These are phyloP conservation scores for Cotesia vestalis DNA, from an alignment of 1,140 invertebrate species.

Conservation along the genomic window DNA sequence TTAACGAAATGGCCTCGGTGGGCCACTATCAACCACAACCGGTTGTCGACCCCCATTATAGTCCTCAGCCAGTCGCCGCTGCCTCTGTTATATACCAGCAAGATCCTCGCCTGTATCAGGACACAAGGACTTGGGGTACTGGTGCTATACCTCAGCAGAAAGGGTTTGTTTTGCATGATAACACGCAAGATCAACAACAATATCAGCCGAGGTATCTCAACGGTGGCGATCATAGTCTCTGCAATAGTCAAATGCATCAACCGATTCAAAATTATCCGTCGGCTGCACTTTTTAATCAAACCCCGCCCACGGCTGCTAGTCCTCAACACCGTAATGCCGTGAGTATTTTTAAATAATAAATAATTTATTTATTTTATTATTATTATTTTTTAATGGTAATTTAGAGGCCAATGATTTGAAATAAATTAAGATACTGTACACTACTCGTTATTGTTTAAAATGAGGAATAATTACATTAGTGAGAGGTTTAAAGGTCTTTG, in stretches of 20 bases:
- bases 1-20: constrained; percentile 61
- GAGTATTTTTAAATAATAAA: constrained; percentile 42
- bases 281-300: constrained; percentile 63
- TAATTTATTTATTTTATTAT: background rate
- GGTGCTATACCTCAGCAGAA: constrained; percentile 55
- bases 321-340: constrained; percentile 65
- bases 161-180: constrained; percentile 63
- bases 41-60: constrained; percentile 54
- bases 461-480: background rate
- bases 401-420: no score
- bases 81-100: constrained; percentile 56
- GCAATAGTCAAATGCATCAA: constrained; percentile 64
- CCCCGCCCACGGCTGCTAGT: constrained; percentile 63
- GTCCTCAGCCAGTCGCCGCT: constrained; percentile 45
- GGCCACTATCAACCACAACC: constrained; percentile 53
- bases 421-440: no score
- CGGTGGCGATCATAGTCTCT: constrained; percentile 63
- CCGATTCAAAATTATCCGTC: constrained; percentile 57
- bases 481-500: constrained; percentile 6
- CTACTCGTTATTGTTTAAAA: background rate
- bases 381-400: background rate
- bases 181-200: constrained; percentile 53
- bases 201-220: constrained; percentile 57
- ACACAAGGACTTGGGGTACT: constrained; percentile 58
- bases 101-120: constrained; percentile 61